Conservation (phyloP, 2,797 vertebrate species). For the Enteromius treurensis region DNA sequence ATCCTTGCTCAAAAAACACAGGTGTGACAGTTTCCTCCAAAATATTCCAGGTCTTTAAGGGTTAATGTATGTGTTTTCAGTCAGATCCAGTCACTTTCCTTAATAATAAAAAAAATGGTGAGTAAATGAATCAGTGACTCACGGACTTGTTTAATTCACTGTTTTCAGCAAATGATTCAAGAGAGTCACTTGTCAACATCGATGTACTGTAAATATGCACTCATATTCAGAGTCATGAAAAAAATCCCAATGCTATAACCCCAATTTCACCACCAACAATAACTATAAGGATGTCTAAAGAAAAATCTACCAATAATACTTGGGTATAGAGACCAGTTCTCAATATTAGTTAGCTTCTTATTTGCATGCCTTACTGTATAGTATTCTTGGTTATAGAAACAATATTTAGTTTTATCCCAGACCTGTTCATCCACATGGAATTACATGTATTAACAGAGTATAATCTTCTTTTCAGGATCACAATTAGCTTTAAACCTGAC, state of each 20-base stretch:
- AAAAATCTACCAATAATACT: neutral
- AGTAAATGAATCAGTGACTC: neutral
- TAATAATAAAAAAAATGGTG: neutral
- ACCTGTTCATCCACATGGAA: neutral
- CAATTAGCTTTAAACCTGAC: slow-evolving; percentile 44
- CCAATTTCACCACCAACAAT: neutral
- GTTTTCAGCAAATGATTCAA: neutral
- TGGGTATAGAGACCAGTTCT: too few relatives aligned
- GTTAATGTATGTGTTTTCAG: neutral
- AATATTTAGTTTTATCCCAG: neutral
- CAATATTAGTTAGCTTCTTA: too few relatives aligned
- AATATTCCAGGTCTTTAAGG: too few relatives aligned
- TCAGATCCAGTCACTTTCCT: neutral
- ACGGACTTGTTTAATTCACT: neutral
- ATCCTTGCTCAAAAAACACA: too few relatives aligned
- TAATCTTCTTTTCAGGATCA: slow-evolving; percentile 50
- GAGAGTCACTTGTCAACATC: neutral
- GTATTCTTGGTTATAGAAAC: neutral
- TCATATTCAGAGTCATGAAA: neutral
- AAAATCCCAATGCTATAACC: neutral
- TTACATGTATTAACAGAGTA: slow-evolving; percentile 32
- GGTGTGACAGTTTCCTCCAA: too few relatives aligned
- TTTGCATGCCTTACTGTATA: neutral
- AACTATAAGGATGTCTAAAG: neutral
- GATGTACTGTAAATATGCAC: slow-evolving; percentile 1